Conservation (phyloP, 2,113 vertebrate species). For the Asarcornis scutulata region DNA sequence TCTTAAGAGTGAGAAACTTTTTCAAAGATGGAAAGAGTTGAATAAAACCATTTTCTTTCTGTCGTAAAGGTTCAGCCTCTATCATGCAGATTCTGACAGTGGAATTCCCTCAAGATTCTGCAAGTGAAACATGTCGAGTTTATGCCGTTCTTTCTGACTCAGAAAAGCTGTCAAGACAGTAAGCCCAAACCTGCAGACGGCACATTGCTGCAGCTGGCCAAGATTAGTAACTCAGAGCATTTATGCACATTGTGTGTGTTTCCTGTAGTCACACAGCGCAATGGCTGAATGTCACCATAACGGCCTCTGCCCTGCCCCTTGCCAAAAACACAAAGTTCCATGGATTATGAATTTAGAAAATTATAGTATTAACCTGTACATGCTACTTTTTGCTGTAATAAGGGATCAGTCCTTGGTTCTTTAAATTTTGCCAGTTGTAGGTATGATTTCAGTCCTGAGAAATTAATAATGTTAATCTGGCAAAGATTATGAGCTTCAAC, state of each 20-base stretch:
- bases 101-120: background rate
- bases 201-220: background rate
- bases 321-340: background rate
- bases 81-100: background rate
- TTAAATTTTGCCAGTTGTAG: background rate
- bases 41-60: background rate
- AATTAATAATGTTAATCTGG: background rate
- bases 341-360: background rate
- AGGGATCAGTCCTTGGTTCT: background rate
- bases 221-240: too few species aligned
- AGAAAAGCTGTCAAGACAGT: background rate
- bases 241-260: rapidly evolving
- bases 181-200: background rate
- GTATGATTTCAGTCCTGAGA: background rate
- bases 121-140: background rate
- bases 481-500: background rate
- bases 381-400: rapidly evolving
- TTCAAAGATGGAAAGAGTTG: background rate
- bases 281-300: background rate
- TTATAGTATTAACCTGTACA: background rate
- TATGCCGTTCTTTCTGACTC: background rate
- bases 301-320: background rate
- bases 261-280: background rate
- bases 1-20: background rate
- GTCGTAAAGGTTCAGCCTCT: background rate